Percentiles rank a stretch among this genome's conserved stretches.
These are phyloP conservation scores for Adoxophyes honmai DNA, from an alignment of 1,140 invertebrate genomes.

Conservation along the genomic window DNA sequence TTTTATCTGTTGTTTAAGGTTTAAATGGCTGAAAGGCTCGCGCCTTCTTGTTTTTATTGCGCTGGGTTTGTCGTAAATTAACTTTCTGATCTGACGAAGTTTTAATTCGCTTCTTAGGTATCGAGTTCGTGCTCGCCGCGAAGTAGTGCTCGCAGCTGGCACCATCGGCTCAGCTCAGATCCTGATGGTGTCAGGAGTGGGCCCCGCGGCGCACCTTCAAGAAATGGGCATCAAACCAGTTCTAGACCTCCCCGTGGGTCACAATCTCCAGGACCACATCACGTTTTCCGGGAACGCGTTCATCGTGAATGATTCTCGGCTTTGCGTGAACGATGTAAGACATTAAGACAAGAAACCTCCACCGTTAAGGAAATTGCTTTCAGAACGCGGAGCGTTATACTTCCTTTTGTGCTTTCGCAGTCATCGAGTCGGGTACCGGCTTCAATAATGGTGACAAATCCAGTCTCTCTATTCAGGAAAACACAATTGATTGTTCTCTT, in stretches of 20 bases:
- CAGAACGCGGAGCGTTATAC: no score
- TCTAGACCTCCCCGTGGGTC: constrained; percentile 85
- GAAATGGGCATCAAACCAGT: constrained; percentile 76
- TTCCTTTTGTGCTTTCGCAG: no score
- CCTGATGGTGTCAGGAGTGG: constrained; percentile 84
- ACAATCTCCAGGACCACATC: constrained; percentile 89
- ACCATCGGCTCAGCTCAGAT: constrained; percentile 85
- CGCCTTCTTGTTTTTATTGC: background rate
- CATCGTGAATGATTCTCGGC: constrained; percentile 80
- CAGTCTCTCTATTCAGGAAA: no score
- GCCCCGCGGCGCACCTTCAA: constrained; percentile 77
- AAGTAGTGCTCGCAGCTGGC: constrained; percentile 85
- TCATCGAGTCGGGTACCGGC: no score
- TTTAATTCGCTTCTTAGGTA: constrained; percentile 75
- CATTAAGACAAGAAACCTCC: background rate
- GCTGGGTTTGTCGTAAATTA: background rate
- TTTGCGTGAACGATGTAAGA: constrained; percentile 75
- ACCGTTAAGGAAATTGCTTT: no score
- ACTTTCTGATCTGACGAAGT: constrained; percentile 73
- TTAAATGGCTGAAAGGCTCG: background rate
- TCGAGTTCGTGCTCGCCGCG: constrained; percentile 62
- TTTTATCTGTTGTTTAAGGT: background rate
- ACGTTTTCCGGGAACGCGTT: constrained; percentile 84
- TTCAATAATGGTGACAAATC: no score
- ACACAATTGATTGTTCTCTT: no score